Percentiles rank a stretch among this genome's conserved stretches.
Conservation (phyloP, 1,140 invertebrate species). For the Drosophila eugracilis region DNA sequence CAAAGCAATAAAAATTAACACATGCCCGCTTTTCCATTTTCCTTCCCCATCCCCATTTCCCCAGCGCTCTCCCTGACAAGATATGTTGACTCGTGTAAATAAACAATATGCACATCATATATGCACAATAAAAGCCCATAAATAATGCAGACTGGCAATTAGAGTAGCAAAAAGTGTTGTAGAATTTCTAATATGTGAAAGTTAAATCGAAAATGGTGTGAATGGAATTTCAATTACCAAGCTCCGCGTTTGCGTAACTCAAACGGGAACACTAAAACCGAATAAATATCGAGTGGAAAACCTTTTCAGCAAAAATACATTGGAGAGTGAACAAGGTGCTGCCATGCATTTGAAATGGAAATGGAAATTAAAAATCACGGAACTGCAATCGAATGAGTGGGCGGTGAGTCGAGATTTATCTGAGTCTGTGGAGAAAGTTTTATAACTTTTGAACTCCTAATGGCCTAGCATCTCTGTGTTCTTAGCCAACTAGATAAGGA, state of each 20-base stretch:
- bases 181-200: slow-evolving; percentile 29
- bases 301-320: slow-evolving; percentile 19
- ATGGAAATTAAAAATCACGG: slow-evolving; percentile 26
- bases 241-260: slow-evolving; percentile 43
- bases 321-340: slow-evolving; percentile 32
- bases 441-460: slow-evolving; percentile 10
- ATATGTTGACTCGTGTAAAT: slow-evolving; percentile 48
- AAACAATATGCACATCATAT: slow-evolving; percentile 51
- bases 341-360: slow-evolving; percentile 27
- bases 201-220: slow-evolving; percentile 49
- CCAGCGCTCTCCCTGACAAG: slow-evolving; percentile 14
- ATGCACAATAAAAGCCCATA: slow-evolving; percentile 51
- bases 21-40: slow-evolving; percentile 41
- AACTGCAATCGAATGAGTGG: not conserved
- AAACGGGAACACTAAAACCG: slow-evolving; percentile 16
- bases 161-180: slow-evolving; percentile 45
- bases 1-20: slow-evolving; percentile 71
- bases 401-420: not conserved
- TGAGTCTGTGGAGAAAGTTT: not conserved
- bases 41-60: slow-evolving; percentile 20
- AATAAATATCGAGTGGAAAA: not conserved
- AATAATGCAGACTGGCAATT: slow-evolving; percentile 67
- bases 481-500: slow-evolving; percentile 10
- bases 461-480: not conserved
- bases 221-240: slow-evolving; percentile 58